Percentiles rank a stretch among this genome's conserved stretches.
These are phyloP conservation scores for Rousettus madagascariensis DNA, from an alignment of 2,797 vertebrate genomes.

Conservation along the genomic window DNA sequence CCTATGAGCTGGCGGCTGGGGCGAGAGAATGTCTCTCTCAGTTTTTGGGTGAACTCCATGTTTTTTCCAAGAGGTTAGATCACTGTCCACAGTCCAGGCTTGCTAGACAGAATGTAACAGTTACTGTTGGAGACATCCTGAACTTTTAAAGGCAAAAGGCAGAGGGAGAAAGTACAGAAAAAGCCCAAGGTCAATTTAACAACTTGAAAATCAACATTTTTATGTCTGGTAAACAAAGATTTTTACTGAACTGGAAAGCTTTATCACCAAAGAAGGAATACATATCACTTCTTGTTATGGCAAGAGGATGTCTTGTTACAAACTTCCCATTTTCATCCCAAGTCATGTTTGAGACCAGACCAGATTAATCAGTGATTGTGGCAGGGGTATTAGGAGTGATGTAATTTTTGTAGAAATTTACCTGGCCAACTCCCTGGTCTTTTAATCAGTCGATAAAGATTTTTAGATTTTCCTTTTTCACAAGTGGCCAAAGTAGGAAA, in stretches of 20 bases:
- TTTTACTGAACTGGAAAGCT: slow-evolving; percentile 58
- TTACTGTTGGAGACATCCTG: slow-evolving; percentile 70
- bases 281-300: slow-evolving; percentile 41
- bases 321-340: neutral
- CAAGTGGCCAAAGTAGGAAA: slow-evolving; percentile 40
- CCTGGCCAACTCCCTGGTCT: neutral
- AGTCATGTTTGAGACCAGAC: slow-evolving; percentile 44
- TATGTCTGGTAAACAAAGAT: slow-evolving; percentile 57
- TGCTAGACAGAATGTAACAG: slow-evolving; percentile 79
- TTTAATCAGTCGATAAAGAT: neutral
- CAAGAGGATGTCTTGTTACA: neutral
- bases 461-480: slow-evolving; percentile 15
- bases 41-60: slow-evolving; percentile 78
- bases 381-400: neutral
- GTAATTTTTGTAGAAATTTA: slow-evolving; percentile 34
- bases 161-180: neutral
- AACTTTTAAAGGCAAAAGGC: slow-evolving; percentile 64
- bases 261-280: slow-evolving; percentile 60
- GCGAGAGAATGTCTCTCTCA: slow-evolving; percentile 74
- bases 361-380: slow-evolving; percentile 16
- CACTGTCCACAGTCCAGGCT: slow-evolving; percentile 62
- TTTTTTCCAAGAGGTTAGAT: slow-evolving; percentile 78
- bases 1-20: slow-evolving; percentile 67
- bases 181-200: slow-evolving; percentile 18
- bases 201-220: slow-evolving; percentile 62